Conservation (phyloP, 2,888 invertebrate genomes). For the Euzophera pinguis region DNA sequence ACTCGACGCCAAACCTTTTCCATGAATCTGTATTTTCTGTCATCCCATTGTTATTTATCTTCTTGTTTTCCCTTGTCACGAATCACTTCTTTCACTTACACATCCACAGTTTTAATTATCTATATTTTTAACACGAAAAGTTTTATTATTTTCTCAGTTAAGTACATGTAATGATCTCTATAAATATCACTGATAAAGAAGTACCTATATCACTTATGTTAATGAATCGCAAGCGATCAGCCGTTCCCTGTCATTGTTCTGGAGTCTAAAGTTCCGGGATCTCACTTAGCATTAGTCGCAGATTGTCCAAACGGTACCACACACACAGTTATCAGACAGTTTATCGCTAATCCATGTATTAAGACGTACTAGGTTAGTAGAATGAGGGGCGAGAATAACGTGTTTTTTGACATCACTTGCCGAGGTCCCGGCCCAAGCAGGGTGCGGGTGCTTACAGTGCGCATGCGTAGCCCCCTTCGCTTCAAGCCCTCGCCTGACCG, state of each 20-base stretch:
- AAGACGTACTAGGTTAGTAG: conserved; percentile 74
- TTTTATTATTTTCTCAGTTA: background rate
- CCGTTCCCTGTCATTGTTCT: conserved; percentile 62
- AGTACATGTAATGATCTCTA: conserved; percentile 25
- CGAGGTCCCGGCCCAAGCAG: conserved; percentile 68
- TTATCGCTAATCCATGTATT: conserved; percentile 57
- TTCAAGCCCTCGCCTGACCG: conserved; percentile 56
- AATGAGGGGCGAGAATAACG: conserved; percentile 74
- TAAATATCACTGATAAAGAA: conserved; percentile 28
- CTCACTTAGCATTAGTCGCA: conserved; percentile 14
- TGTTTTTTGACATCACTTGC: conserved; percentile 75
- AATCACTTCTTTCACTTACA: conserved; percentile 11
- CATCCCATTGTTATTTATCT: conserved; percentile 69
- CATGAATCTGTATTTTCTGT: conserved; percentile 73
- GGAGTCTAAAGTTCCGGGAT: conserved; percentile 22
- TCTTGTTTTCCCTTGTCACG: conserved; percentile 8
- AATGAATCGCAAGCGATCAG: conserved; percentile 53
- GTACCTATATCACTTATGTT: conserved; percentile 33
- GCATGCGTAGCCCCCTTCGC: conserved; percentile 73
- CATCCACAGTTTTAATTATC: conserved; percentile 8
- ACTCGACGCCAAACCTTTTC: conserved; percentile 80
- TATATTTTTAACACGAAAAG: background rate
- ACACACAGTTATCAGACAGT: conserved; percentile 41
- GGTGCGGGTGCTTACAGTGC: conserved; percentile 64
- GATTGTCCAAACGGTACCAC: conserved; percentile 18